Evolutionary conservation across 2,888 invertebrate species (phyloP).

Genomic region (Acronicta psi): DNA sequence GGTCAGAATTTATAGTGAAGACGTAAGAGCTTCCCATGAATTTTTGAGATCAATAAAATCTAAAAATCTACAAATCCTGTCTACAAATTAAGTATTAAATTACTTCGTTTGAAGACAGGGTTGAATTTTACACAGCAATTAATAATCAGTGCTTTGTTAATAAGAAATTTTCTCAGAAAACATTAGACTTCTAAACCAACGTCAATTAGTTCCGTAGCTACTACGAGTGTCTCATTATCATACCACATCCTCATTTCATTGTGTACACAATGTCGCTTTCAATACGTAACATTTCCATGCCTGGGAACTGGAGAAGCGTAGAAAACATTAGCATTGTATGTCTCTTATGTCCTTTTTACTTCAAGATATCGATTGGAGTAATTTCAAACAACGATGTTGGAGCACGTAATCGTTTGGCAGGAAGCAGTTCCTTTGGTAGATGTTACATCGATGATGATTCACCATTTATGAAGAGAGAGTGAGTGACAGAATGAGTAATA

Average conservation of each 20-base stretch:
- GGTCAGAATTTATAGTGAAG: too few relatives aligned
- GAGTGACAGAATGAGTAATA: too few relatives aligned
- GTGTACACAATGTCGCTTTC: conserved; percentile 8
- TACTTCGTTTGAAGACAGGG: too few relatives aligned
- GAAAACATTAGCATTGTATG: neutral
- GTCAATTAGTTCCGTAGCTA: conserved; percentile 13
- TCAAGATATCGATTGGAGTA: neutral
- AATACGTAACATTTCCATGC: conserved; percentile 12
- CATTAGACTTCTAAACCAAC: neutral
- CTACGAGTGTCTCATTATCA: conserved; percentile 10
- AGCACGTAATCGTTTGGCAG: conserved; percentile 15
- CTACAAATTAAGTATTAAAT: too few relatives aligned
- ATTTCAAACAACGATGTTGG: conserved; percentile 12
- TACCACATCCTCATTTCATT: conserved; percentile 22
- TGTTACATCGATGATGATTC: conserved; percentile 17
- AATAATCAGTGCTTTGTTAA: too few relatives aligned
- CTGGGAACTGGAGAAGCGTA: neutral
- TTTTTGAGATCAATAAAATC: too few relatives aligned
- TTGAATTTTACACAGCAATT: too few relatives aligned
- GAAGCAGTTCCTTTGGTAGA: conserved; percentile 18
- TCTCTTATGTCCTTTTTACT: neutral
- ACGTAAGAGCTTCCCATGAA: too few relatives aligned
- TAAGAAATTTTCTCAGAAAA: too few relatives aligned
- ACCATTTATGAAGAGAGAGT: too few relatives aligned
- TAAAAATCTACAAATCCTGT: too few relatives aligned